Conservation (phyloP, 2,888 invertebrate genomes). For the Acrocyrtus sp. region DNA sequence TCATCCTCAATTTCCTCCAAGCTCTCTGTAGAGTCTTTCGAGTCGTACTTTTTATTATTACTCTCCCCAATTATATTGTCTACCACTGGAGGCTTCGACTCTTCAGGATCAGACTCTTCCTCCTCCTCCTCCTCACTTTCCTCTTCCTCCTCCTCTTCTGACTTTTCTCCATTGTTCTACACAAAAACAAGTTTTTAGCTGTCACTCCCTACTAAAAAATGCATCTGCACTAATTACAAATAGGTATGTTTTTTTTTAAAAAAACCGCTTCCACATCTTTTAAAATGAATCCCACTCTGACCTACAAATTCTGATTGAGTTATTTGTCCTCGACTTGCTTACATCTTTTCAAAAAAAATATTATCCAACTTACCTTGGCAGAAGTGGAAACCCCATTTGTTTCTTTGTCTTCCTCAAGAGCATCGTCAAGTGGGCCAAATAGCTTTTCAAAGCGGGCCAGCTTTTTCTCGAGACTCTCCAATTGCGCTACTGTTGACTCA, state of each 20-base stretch:
- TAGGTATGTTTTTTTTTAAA: no score
- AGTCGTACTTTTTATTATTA: slow-evolving; percentile 1
- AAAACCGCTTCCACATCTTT: no score
- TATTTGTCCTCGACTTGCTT: neutral
- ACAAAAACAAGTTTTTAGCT: neutral
- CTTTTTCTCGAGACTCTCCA: slow-evolving; percentile 44
- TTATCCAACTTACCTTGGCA: slow-evolving; percentile 45
- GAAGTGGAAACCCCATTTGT: slow-evolving; percentile 2
- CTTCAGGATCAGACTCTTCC: slow-evolving; percentile 7
- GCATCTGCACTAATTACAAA: no score
- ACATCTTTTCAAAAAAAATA: no score
- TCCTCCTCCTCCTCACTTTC: slow-evolving; percentile 25
- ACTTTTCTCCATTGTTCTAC: neutral
- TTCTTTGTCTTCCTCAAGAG: slow-evolving; percentile 13
- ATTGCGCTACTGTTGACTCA: slow-evolving; percentile 44
- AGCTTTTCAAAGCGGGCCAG: slow-evolving; percentile 40
- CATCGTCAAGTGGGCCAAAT: slow-evolving; percentile 25
- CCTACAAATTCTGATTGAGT: slow-evolving; percentile 17
- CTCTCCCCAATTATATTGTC: slow-evolving; percentile 6
- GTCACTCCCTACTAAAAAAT: no score
- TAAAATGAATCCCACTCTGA: no score
- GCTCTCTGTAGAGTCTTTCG: slow-evolving; percentile 27
- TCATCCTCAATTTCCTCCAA: slow-evolving; percentile 50
- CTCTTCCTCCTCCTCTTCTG: slow-evolving; percentile 17
- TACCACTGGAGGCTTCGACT: slow-evolving; percentile 4